These are phyloP conservation scores for Antheraea assamensis DNA, from an alignment of 2,888 invertebrate species.

Conservation along the genomic window DNA sequence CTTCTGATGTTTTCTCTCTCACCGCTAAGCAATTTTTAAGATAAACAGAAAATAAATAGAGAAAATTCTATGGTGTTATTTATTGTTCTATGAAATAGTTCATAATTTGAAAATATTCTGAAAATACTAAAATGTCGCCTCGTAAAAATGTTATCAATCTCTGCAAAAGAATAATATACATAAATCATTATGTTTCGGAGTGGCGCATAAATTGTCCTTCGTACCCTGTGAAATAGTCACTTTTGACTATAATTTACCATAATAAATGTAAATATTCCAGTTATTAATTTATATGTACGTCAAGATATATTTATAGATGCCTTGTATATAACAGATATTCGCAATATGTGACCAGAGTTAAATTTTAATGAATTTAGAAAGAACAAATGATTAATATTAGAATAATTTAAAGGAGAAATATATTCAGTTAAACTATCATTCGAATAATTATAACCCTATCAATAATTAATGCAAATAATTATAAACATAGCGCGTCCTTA, in stretches of 20 bases:
- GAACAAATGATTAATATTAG: conserved; percentile 1
- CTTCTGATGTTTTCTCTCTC: too few species aligned
- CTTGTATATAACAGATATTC: conserved; percentile 29
- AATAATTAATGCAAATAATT: neutral
- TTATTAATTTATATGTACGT: conserved; percentile 24
- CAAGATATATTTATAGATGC: conserved; percentile 36
- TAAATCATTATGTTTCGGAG: conserved; percentile 1
- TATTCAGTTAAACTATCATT: neutral
- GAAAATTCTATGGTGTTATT: too few species aligned
- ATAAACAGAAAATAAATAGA: too few species aligned
- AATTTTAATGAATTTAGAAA: neutral
- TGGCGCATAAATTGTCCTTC: neutral
- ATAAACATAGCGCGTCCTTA: too few species aligned
- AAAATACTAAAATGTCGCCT: too few species aligned
- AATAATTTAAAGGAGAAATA: neutral
- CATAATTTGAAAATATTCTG: too few species aligned
- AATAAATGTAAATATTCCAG: conserved; percentile 43
- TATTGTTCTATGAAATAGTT: too few species aligned
- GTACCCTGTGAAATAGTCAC: conserved; percentile 16
- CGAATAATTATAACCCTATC: neutral
- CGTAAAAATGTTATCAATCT: too few species aligned
- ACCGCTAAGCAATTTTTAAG: too few species aligned
- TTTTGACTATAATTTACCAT: conserved; percentile 30
- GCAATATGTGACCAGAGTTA: conserved; percentile 8
- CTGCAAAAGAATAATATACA: neutral